Evolutionary conservation across 1,140 invertebrate genomes (phyloP), one percentile per base, ranked within the genome.

Genomic region (Plectrocnemia conspersa): DNA sequence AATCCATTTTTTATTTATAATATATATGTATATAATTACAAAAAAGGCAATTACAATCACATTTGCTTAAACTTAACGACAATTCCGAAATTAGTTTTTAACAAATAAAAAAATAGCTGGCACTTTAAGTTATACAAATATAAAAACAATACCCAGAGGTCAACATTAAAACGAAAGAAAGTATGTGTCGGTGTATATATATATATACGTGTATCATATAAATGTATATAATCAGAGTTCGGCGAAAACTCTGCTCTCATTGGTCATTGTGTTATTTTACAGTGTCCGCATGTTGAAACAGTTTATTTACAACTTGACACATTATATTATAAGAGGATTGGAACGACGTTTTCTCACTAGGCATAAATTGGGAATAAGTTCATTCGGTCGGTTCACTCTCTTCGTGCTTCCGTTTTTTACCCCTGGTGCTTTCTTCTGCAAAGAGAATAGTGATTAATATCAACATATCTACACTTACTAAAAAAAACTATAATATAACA

Each of bases 321-420:
- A 33, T 50, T 53, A n/a, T n/a, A n/a, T n/a, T n/a, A n/a, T n/a
- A 32, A 47, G 54, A 60, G 52, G 52, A 48, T 10, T 47, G 47
- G 48, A 60, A 60, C 53, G 45, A 60, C 56, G 58, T 56, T 54
- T 46, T 48, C 29, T 53, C 52, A 55, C 47, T 52, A 32, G 55
- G 38, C 35, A 38, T 55, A 59, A n/a, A 19, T 19, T 19, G 16
- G 16, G 15, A 27, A 35, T 24, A 67, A 67, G 65, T 65, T 75
- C 72, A 76, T 64, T 74, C 75, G 23, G 73, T 68, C 10, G 73
- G 21, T 52, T 61, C 59, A 52, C 59, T 61, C 27, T 61, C 73
- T 49, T 76, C 74, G 40, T 74, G 73, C 74, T 75, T 76, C 63
- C 74, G 69, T 52, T 76, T 76, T 66, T 76, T 76, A 64, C 74